phyloP scores from a whole-genome alignment of 2,888 invertebrate genomes.

The Sphaeridia pumilis region DNA sequence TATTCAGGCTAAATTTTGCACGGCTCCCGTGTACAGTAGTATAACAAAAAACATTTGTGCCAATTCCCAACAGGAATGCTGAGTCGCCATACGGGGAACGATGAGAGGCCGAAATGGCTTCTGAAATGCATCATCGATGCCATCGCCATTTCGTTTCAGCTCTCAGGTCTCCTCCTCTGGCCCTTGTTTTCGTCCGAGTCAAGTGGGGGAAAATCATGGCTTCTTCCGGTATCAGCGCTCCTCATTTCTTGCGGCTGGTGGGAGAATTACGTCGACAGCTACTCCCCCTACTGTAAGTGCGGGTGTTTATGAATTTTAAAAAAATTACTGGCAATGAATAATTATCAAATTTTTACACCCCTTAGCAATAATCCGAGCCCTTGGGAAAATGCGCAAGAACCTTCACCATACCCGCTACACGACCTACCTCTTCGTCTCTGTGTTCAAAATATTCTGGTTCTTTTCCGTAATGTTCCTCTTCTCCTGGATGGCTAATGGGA shows the following conservation, averaged over 20 bases:
- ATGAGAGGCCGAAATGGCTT: slow-evolving; percentile 38
- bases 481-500: slow-evolving; percentile 61
- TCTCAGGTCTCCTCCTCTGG: slow-evolving; percentile 84
- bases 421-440: slow-evolving; percentile 74
- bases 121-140: slow-evolving; percentile 49
- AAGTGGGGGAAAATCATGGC: slow-evolving; percentile 52
- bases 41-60: too few species aligned
- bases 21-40: too few species aligned
- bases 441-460: slow-evolving; percentile 81
- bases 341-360: too few species aligned
- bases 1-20: too few species aligned
- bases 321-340: too few species aligned
- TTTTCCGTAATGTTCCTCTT: slow-evolving; percentile 61
- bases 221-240: slow-evolving; percentile 72
- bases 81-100: slow-evolving; percentile 70
- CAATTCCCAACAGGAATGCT: slow-evolving; percentile 66
- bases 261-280: slow-evolving; percentile 89
- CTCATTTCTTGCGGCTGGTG: slow-evolving; percentile 92
- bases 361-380: slow-evolving; percentile 39
- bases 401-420: slow-evolving; percentile 72
- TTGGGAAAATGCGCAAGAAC: slow-evolving; percentile 67
- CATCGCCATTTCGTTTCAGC: slow-evolving; percentile 73
- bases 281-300: slow-evolving; percentile 66
- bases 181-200: slow-evolving; percentile 56
- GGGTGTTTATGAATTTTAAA: too few species aligned